phyloP scores from a whole-genome alignment of 2,113 vertebrate species.

The Gymnogyps californianus region DNA sequence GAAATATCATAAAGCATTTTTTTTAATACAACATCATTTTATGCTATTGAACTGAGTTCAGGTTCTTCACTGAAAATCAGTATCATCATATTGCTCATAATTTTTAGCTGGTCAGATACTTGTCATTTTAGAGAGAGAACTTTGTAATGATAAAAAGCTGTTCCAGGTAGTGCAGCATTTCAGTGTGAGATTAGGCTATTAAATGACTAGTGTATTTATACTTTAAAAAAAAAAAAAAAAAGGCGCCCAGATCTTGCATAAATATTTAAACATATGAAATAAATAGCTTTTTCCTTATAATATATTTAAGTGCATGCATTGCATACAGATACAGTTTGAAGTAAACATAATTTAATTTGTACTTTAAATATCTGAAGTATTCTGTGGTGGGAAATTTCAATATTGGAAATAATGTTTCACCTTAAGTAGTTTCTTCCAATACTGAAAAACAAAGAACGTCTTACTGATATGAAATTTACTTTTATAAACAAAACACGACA shows the following conservation, averaged over 20 bases:
- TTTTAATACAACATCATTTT: background rate
- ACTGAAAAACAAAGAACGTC: background rate
- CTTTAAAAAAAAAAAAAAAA: background rate
- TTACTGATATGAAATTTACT: background rate
- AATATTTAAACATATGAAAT: background rate
- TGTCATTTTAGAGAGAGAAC: background rate
- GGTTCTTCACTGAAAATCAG: background rate
- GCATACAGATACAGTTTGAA: background rate
- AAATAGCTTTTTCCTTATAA: background rate
- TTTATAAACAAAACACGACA: background rate
- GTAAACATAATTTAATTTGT: background rate
- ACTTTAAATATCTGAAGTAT: background rate
- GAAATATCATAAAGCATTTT: background rate
- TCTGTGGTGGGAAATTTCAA: background rate
- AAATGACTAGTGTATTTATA: background rate
- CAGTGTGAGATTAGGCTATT: background rate
- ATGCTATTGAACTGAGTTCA: background rate
- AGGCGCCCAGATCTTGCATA: background rate
- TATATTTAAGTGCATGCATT: background rate
- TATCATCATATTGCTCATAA: background rate
- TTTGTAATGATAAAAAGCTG: background rate
- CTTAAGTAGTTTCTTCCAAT: background rate
- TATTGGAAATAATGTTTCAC: background rate
- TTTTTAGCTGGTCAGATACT: background rate
- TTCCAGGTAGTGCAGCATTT: background rate